Percentiles rank a stretch among this genome's conserved stretches.
These are phyloP conservation scores for Apamea anceps DNA, from an alignment of 2,888 invertebrate species.

Conservation along the genomic window DNA sequence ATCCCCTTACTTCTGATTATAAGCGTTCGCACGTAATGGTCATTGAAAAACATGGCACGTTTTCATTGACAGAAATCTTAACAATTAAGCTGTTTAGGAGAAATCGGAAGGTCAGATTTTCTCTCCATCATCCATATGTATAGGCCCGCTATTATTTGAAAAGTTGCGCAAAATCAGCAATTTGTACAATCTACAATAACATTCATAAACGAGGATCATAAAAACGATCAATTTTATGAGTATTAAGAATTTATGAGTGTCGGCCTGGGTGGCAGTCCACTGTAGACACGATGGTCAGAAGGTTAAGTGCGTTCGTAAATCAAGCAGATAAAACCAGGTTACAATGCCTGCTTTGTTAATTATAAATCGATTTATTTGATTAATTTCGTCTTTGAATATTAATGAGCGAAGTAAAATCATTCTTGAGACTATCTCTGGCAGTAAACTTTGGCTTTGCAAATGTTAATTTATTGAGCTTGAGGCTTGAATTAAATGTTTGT, in stretches of 20 bases:
- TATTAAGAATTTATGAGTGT: slow-evolving; percentile 42
- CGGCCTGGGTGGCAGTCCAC: slow-evolving; percentile 45
- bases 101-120: slow-evolving; percentile 1
- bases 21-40: background rate
- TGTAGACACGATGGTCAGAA: slow-evolving; percentile 24
- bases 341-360: slow-evolving; percentile 62
- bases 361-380: slow-evolving; percentile 59
- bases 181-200: slow-evolving; percentile 46
- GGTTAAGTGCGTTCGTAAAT: slow-evolving; percentile 57
- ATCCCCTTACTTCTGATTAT: background rate
- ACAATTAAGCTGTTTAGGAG: background rate
- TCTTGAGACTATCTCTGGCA: slow-evolving; percentile 23
- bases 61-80: background rate
- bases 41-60: background rate
- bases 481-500: background rate
- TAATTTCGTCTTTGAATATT: slow-evolving; percentile 45
- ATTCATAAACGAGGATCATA: slow-evolving; percentile 39
- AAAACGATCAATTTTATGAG: slow-evolving; percentile 57
- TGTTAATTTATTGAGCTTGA: slow-evolving; percentile 20
- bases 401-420: slow-evolving; percentile 32
- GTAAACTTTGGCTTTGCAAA: slow-evolving; percentile 27
- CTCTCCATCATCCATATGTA: background rate
- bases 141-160: background rate
- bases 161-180: slow-evolving; percentile 27
- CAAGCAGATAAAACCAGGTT: slow-evolving; percentile 53